Evolutionary conservation across 1,140 invertebrate genomes (phyloP), one percentile per base, ranked within the genome.

Genomic region (Forficula auricularia): DNA sequence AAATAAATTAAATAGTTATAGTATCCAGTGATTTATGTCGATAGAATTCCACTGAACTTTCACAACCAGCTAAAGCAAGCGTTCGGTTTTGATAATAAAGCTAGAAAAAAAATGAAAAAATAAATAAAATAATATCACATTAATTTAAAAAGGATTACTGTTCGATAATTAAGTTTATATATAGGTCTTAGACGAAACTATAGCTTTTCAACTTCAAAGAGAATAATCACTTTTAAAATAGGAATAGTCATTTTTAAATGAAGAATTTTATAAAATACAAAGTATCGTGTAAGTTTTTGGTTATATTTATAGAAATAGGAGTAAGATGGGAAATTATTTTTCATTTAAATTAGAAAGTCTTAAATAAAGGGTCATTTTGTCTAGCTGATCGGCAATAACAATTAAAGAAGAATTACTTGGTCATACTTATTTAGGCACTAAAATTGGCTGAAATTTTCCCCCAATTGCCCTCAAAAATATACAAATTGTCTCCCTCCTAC

Each of bases 51-150:
- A 62, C 53, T 32, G 47, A 46, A 7, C 19, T 27, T 3, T 59
- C 54, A 12, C 50, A 50, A 18, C 57, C 57, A 14, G 56, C 58
- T 38, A 59, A 46, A 13, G 58, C 60, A 10, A 62, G 52, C 40
- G 59, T 54, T 9, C 55, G 50, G 13, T 61, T 59, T 33, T 51
- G 43, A 19, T 60, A 62, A 44, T 60, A 54, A 38, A 56, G 60
- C 60, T 62, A 22, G 9, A 38, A 50, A 46, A 43, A 38, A 37
- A 19, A 37, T 35, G 13, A 46, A 38, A 39, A 18, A 18, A 37
- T 20, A 43, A 20, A 32, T 32, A 44, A 35, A 18, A 19, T 12
- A 50, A 42, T 37, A 38, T 32, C 13, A 44, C 18, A 35, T 41
- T 10, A 0, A 39, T 33, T 19, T 19, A 22, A 16, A 15, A 1